Evolutionary conservation across 2,113 vertebrate species (phyloP).

Genomic region (Leuciscus idus): DNA sequence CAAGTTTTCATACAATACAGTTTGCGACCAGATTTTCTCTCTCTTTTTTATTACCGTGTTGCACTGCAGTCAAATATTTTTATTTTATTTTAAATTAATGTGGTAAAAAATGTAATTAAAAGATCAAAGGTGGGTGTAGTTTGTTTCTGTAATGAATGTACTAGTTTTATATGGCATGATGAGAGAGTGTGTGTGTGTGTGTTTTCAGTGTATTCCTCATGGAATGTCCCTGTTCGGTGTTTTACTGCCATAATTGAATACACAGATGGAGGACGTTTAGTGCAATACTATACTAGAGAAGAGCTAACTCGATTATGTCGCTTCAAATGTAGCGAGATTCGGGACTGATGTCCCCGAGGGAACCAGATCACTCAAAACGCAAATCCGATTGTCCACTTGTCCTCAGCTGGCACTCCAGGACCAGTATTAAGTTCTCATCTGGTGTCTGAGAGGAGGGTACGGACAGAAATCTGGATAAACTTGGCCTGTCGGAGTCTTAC

Average conservation of each 20-base stretch:
- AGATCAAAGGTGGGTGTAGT: neutral
- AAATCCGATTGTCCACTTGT: conserved; percentile 25
- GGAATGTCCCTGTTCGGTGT: conserved; percentile 15
- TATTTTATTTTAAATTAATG: neutral
- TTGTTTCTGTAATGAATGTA: neutral
- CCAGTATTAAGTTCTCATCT: conserved; percentile 19
- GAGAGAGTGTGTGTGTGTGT: neutral
- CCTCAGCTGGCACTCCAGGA: neutral
- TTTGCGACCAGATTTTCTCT: neutral
- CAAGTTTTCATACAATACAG: neutral
- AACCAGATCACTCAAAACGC: neutral
- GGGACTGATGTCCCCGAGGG: neutral
- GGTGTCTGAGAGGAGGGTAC: neutral
- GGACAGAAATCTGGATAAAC: conserved; percentile 13
- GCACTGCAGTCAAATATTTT: neutral
- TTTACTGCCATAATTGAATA: conserved; percentile 51
- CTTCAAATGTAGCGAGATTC: conserved; percentile 7
- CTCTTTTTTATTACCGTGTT: neutral
- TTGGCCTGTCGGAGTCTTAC: neutral
- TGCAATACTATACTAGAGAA: conserved; percentile 39
- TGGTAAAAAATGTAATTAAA: neutral
- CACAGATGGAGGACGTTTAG: conserved; percentile 55
- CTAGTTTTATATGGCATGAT: neutral
- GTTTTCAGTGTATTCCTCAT: neutral
- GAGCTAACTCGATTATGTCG: conserved; percentile 19